Evolutionary conservation across 2,888 invertebrate species (phyloP).

Genomic region (Drosophila kuntzei): DNA sequence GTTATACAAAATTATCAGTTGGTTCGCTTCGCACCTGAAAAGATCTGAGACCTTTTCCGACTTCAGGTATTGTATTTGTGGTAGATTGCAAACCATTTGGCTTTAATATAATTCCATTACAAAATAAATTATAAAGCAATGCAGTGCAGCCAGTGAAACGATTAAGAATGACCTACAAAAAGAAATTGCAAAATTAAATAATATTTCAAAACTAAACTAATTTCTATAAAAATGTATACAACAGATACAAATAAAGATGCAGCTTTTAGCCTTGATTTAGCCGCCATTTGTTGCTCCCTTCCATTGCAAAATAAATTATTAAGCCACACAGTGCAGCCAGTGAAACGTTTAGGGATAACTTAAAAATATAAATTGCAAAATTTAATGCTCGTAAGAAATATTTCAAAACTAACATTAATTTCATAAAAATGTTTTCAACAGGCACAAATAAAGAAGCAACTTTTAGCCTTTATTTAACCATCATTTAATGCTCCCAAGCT

Average conservation of each 20-base stretch:
- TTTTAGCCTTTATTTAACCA: background rate
- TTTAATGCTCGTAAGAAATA: background rate
- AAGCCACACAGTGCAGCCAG: background rate
- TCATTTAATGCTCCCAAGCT: too few relatives aligned
- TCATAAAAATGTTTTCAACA: too few relatives aligned
- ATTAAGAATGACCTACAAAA: too few relatives aligned
- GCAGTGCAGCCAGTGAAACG: background rate
- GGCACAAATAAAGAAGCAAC: background rate
- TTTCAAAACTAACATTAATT: background rate
- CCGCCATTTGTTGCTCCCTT: too few relatives aligned
- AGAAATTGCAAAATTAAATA: background rate
- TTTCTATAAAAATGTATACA: too few relatives aligned
- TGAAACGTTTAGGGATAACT: background rate
- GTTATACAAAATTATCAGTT: constrained; percentile 28
- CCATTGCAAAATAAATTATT: background rate
- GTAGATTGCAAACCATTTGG: background rate
- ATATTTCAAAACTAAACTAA: too few relatives aligned
- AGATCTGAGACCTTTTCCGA: background rate
- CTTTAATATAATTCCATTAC: background rate
- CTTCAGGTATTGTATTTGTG: background rate
- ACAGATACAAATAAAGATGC: too few relatives aligned
- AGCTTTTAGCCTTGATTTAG: too few relatives aligned
- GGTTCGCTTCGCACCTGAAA: constrained; percentile 2
- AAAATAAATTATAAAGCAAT: background rate
- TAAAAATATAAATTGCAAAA: background rate